These are phyloP conservation scores for Mastigias papua DNA, from an alignment of 30 jellyfish, hydroid and myxozoan genomes.

Conservation along the genomic window DNA sequence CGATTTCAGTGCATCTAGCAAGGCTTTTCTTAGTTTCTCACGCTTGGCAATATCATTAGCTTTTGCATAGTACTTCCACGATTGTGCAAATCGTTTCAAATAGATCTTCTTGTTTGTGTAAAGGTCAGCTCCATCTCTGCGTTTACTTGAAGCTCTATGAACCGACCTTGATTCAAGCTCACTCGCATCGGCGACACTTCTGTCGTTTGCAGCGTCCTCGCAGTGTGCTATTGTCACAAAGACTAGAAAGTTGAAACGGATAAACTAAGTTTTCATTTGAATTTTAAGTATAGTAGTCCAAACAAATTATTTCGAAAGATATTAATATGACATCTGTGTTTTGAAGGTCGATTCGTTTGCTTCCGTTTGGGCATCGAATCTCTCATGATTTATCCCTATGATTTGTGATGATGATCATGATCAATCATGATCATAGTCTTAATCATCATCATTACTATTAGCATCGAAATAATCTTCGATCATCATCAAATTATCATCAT, in stretches of 20 bases:
- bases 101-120: slow-evolving; percentile 57
- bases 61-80: slow-evolving; percentile 93
- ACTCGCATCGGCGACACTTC: neutral
- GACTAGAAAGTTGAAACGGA: neutral
- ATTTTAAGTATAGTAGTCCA: too few relatives aligned
- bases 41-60: slow-evolving; percentile 97
- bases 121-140: neutral
- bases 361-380: neutral
- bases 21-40: slow-evolving; percentile 90
- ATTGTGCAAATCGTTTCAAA: slow-evolving; percentile 78
- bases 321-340: too few relatives aligned
- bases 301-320: too few relatives aligned
- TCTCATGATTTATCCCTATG: too few relatives aligned
- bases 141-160: neutral
- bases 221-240: neutral
- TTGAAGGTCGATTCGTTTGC: too few relatives aligned
- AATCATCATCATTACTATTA: neutral
- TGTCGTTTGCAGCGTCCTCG: neutral
- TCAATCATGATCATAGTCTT: neutral
- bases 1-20: slow-evolving; percentile 91
- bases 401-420: neutral
- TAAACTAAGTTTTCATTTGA: neutral
- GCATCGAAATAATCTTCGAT: too few relatives aligned
- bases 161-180: slow-evolving; percentile 1
- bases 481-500: too few relatives aligned